Evolutionary conservation across 1,140 invertebrate species (phyloP), one percentile per base, ranked within the genome.

Genomic region (Daktulosphaira vitifoliae): DNA sequence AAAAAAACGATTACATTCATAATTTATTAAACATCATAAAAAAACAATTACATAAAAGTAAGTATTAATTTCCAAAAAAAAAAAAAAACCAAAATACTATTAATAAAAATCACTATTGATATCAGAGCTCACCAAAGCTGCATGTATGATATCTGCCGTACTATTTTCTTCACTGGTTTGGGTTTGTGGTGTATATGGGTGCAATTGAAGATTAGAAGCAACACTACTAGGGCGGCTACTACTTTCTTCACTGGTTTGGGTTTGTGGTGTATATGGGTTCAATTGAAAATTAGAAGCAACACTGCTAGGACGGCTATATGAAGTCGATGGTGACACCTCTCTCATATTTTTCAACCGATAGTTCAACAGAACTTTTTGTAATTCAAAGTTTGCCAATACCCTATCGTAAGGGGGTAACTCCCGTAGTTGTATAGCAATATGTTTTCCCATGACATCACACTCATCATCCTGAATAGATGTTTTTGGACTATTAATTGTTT

Each of bases 171-270:
- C n/a, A n/a, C n/a, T n/a, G n/a, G n/a, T n/a, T n/a, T n/a, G n/a
- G n/a, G n/a, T n/a, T n/a, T n/a, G n/a, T n/a, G n/a, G n/a, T n/a
- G n/a, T n/a, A n/a, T n/a, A n/a, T n/a, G n/a, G n/a, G n/a, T n/a
- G n/a, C n/a, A n/a, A n/a, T n/a, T n/a, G n/a, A n/a, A n/a, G n/a
- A n/a, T n/a, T n/a, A n/a, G n/a, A n/a, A n/a, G n/a, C n/a, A n/a
- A n/a, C n/a, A n/a, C n/a, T n/a, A n/a, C n/a, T n/a, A n/a, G n/a
- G n/a, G n/a, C n/a, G n/a, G n/a, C n/a, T n/a, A n/a, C 22, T 50
- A 49, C 48, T 49, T 5, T 26, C 48, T 50, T 50, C 48, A 50
- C 48, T 50, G n/a, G n/a, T n/a, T n/a, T n/a, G n/a, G n/a, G n/a
- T n/a, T n/a, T n/a, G n/a, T n/a, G n/a, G n/a, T n/a, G n/a, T n/a